Percentiles rank a stretch among this genome's conserved stretches.
phyloP scores from a whole-genome alignment of 2,888 invertebrate species.

The Dasysyrphus tricinctus region DNA sequence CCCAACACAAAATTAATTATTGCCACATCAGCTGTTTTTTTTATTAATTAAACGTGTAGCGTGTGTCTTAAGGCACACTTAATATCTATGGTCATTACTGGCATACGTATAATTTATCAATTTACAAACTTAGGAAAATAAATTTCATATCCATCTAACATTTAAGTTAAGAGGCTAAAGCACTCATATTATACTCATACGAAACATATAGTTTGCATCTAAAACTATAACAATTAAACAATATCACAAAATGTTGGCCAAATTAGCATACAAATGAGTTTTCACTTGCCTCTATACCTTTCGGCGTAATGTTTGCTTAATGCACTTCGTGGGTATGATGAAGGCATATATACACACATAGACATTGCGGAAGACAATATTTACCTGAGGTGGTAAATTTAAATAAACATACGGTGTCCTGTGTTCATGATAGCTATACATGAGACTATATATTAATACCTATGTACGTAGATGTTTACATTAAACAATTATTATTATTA shows the following conservation, averaged over 20 bases:
- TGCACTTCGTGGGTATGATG: slow-evolving; percentile 45
- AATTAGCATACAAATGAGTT: slow-evolving; percentile 69
- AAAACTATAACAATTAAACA: slow-evolving; percentile 33
- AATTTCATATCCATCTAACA: slow-evolving; percentile 1
- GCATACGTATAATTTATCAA: background rate
- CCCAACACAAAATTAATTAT: no score
- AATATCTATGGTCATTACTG: background rate
- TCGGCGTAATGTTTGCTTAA: slow-evolving; percentile 52
- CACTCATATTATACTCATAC: slow-evolving; percentile 11
- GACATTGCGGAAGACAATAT: slow-evolving; percentile 39
- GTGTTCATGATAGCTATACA: slow-evolving; percentile 23
- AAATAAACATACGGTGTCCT: slow-evolving; percentile 39
- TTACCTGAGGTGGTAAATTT: slow-evolving; percentile 54
- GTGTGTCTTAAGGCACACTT: background rate
- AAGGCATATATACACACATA: background rate
- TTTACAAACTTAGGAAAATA: background rate
- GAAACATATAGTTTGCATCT: background rate
- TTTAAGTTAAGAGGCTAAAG: slow-evolving; percentile 16
- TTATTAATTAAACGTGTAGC: background rate
- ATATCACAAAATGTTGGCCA: slow-evolving; percentile 53
- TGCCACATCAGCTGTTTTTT: background rate
- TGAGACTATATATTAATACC: background rate
- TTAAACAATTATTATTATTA: background rate
- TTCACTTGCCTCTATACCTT: slow-evolving; percentile 32
- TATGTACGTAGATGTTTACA: background rate